Base-by-base conservation (phyloP, 2,888 invertebrate species). In the Sicus ferrugineus region DNA sequence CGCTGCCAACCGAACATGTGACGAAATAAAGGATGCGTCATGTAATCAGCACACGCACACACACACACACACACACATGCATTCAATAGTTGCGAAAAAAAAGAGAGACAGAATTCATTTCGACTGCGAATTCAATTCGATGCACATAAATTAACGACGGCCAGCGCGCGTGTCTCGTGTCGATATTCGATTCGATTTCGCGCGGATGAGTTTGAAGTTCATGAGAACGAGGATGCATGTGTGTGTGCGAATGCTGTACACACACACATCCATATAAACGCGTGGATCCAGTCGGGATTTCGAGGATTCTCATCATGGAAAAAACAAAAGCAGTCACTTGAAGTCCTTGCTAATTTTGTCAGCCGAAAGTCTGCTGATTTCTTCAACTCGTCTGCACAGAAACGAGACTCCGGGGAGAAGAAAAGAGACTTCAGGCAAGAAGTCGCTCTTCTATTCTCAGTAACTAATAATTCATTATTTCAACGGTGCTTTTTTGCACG, bases 121-220 rank as follows among this genome's bases (percentile, higher is more conserved):
- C 77, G 75, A 65, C 56, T 73, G 73, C 75, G 74, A 80, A 78
- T 78, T 74, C 79, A 80, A 79, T 79, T 79, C 80, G 80, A 78
- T 75, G 77, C 75, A 75, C 79, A 80, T 79, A 79, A 79, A 79
- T 79, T 76, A 62, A 75, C 76, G 59, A n/a, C n/a, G n/a, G n/a
- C n/a, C n/a, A n/a, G 74, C 78, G 79, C 82, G 78, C 81, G 81
- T 80, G 82, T 81, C 82, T 78, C 81, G 80, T 79, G 81, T 82
- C 81, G 81, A 81, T 82, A 30, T 77, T 78, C 77, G 78, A 81
- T 82, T 81, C n/a, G n/a, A n/a, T 82, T 82, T 81, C 81, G 77
- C 81, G 79, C 81, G 81, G 78, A 77, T 78, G 77, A 28, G 59
- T 73, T 67, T 62, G 48, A 52, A 9, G 19, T 46, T 52, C 38